These are phyloP conservation scores for Tragelaphus buxtoni DNA, from an alignment of 2,113 vertebrate species.

Conservation along the genomic window DNA sequence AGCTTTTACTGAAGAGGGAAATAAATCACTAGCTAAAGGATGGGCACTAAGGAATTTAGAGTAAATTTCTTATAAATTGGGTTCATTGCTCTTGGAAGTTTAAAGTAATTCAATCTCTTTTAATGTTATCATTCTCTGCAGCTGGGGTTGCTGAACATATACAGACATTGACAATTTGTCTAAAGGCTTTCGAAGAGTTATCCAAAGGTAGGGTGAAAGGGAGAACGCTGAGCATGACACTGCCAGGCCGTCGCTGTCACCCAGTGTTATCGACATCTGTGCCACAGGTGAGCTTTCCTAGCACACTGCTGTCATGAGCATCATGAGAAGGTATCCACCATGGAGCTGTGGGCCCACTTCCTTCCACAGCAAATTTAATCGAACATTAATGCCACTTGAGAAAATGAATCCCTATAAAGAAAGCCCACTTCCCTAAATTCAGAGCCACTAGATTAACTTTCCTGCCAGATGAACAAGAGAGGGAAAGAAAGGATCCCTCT, in stretches of 20 bases:
- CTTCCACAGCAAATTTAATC: conserved; percentile 34
- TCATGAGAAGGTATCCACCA: neutral
- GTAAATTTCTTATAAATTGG: neutral
- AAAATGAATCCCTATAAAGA: conserved; percentile 45
- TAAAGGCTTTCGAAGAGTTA: neutral
- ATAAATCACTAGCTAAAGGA: neutral
- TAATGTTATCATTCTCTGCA: neutral
- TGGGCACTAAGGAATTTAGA: neutral
- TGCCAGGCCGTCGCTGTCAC: neutral
- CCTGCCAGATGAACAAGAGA: neutral
- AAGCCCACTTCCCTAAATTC: conserved; percentile 40
- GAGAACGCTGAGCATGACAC: neutral
- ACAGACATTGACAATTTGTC: neutral
- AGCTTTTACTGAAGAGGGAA: neutral
- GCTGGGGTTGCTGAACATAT: neutral
- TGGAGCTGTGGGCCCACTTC: neutral
- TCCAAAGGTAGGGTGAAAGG: neutral
- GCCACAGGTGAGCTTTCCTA: neutral
- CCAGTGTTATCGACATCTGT: neutral
- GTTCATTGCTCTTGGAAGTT: neutral
- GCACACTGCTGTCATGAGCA: neutral
- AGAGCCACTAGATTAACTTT: conserved; percentile 51
- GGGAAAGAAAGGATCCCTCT: conserved; percentile 50
- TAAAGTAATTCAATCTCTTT: neutral
- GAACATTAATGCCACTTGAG: neutral